Evolutionary conservation across 2,797 vertebrate species (phyloP).

Genomic region (Enteromius argenteus): DNA sequence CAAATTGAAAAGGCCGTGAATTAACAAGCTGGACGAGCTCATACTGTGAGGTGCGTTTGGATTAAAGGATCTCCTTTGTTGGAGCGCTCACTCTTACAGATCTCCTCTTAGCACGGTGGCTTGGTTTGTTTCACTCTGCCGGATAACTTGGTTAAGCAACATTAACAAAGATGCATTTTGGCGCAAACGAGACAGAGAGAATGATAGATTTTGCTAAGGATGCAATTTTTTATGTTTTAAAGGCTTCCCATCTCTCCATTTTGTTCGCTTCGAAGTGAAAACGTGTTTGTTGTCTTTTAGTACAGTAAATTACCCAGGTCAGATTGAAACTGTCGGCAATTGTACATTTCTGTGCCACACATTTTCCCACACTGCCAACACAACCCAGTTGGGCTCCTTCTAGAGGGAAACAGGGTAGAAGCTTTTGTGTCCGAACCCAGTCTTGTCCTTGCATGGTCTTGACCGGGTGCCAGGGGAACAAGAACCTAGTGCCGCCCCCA

Average conservation of each 20-base stretch:
- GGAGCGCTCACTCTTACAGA: slow-evolving; percentile 17
- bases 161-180: background rate
- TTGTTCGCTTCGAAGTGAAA: background rate
- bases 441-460: slow-evolving; percentile 84
- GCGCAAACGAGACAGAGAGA: background rate
- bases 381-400: slow-evolving; percentile 78
- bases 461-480: slow-evolving; percentile 78
- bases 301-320: slow-evolving; percentile 63
- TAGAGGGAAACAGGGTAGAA: slow-evolving; percentile 58
- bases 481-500: slow-evolving; percentile 78
- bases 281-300: slow-evolving; percentile 56
- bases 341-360: slow-evolving; percentile 66
- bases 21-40: slow-evolving; percentile 58
- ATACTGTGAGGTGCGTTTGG: slow-evolving; percentile 57
- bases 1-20: slow-evolving; percentile 72
- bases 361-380: slow-evolving; percentile 87
- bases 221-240: too few relatives aligned
- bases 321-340: slow-evolving; percentile 46
- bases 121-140: background rate
- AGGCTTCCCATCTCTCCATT: background rate
- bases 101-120: background rate
- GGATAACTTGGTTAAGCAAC: slow-evolving; percentile 7
- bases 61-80: slow-evolving; percentile 59
- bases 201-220: background rate
- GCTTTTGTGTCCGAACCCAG: slow-evolving; percentile 67